phyloP scores from a whole-genome alignment of 1,140 invertebrate genomes.

The Neodiprion pinetum region DNA sequence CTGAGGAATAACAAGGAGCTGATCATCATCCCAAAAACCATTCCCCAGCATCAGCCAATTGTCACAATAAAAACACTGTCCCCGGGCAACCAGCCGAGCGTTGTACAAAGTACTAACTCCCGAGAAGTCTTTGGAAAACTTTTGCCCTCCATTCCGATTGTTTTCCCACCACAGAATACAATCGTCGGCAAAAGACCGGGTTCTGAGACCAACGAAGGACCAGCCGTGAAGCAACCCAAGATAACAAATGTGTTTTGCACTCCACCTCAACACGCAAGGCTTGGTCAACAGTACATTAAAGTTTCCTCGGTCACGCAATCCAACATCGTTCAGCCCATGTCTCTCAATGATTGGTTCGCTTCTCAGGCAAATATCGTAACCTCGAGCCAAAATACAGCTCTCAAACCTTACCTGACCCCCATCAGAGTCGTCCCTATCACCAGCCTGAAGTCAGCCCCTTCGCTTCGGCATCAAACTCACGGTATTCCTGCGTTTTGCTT shows the following conservation, averaged over 20 bases:
- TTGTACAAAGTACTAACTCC: constrained; percentile 8
- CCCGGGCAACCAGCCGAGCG: not conserved
- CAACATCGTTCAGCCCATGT: constrained; percentile 28
- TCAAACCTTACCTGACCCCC: constrained; percentile 43
- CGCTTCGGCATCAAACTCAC: constrained; percentile 51
- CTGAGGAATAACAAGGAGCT: constrained; percentile 53
- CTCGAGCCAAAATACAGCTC: constrained; percentile 31
- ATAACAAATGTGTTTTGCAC: constrained; percentile 24
- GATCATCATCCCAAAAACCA: constrained; percentile 51
- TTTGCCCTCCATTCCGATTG: constrained; percentile 37
- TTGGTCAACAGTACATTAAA: constrained; percentile 21
- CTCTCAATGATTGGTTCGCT: constrained; percentile 41
- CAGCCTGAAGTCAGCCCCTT: constrained; percentile 50
- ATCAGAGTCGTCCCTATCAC: constrained; percentile 54
- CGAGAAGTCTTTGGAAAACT: constrained; percentile 38
- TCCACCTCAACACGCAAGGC: not conserved
- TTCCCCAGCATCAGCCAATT: constrained; percentile 32
- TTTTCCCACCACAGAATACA: constrained; percentile 37
- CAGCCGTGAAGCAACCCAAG: constrained; percentile 12
- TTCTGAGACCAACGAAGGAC: not conserved
- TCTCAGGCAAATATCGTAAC: constrained; percentile 32
- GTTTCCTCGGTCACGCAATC: constrained; percentile 31
- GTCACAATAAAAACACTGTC: constrained; percentile 34
- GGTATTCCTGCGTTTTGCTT: constrained; percentile 56
- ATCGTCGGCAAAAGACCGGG: constrained; percentile 25